phyloP scores from a whole-genome alignment of 2,797 vertebrate species.

The Glyptemys insculpta region DNA sequence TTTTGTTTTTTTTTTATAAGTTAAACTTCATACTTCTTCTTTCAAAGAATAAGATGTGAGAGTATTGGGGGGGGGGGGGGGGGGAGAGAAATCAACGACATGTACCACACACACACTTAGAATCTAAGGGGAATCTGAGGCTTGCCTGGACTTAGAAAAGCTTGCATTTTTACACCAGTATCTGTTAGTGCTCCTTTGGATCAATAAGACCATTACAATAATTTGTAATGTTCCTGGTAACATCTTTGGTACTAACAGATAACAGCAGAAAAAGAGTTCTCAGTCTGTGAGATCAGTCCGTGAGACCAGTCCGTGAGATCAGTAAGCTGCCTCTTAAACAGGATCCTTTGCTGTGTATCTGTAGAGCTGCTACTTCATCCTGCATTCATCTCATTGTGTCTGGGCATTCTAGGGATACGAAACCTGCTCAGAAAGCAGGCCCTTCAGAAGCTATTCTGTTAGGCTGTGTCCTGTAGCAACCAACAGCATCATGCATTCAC shows the following conservation, averaged over 20 bases:
- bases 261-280: neutral
- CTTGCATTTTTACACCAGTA: neutral
- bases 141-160: neutral
- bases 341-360: neutral
- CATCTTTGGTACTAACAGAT: neutral
- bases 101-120: neutral
- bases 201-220: neutral
- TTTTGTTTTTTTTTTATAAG: neutral
- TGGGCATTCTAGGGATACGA: neutral
- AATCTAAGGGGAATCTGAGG: neutral
- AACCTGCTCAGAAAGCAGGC: neutral
- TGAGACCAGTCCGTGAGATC: no score
- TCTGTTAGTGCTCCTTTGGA: neutral
- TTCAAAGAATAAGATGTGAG: neutral
- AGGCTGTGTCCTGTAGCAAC: neutral
- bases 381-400: neutral
- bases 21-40: neutral
- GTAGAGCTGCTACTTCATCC: neutral
- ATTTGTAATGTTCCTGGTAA: neutral
- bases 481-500: rapidly evolving
- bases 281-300: neutral
- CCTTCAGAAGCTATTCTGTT: neutral
- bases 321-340: neutral
- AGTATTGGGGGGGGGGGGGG: neutral
- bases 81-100: neutral